phyloP scores from a whole-genome alignment of 2,113 vertebrate species.

The Stegastes partitus region DNA sequence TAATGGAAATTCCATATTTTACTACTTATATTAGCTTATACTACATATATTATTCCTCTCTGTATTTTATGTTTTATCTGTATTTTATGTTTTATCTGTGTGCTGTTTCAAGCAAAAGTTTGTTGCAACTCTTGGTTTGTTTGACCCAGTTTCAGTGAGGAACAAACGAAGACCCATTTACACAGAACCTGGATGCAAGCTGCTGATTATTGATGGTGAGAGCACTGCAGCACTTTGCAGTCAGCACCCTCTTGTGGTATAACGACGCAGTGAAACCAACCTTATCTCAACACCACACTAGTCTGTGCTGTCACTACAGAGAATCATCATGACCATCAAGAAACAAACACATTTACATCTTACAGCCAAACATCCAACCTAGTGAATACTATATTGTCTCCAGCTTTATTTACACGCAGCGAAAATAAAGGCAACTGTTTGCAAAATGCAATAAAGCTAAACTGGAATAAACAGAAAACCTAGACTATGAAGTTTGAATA shows the following conservation, averaged over 20 bases:
- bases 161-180: no score
- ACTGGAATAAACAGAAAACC: not conserved
- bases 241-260: slow-evolving; percentile 53
- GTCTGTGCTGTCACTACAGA: not conserved
- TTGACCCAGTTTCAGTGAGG: no score
- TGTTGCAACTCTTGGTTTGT: no score
- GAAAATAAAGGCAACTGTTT: not conserved
- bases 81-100: no score
- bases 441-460: not conserved
- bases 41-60: no score
- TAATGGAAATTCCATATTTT: no score
- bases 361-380: not conserved
- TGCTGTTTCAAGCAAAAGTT: no score
- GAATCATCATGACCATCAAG: not conserved
- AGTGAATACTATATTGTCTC: not conserved
- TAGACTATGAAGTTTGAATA: not conserved
- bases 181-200: no score
- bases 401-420: not conserved
- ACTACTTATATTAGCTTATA: no score
- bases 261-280: not conserved
- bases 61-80: no score
- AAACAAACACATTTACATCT: no score
- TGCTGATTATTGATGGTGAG: not conserved
- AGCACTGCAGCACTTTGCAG: not conserved
- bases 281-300: not conserved